Percentiles rank a stretch among this genome's conserved stretches.
Evolutionary conservation across 92 coral and sea anemone genomes (phyloP).

Genomic region (Siderastrea radians): DNA sequence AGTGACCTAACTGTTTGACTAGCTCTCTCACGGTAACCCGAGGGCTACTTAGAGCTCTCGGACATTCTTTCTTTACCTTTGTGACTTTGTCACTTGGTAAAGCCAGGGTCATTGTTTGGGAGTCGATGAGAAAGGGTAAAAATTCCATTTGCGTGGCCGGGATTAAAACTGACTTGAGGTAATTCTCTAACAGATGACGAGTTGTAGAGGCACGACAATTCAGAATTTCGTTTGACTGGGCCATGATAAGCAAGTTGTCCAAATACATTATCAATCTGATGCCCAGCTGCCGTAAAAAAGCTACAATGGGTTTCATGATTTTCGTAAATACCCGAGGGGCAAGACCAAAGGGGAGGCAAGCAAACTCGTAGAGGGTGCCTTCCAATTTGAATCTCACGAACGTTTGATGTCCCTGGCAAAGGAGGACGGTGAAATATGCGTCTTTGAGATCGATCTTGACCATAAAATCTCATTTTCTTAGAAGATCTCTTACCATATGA

Average conservation of each 20-base stretch:
- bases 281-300: conserved; percentile 28
- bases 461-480: neutral
- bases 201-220: conserved; percentile 33
- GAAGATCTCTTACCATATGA: neutral
- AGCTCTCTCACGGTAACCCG: neutral
- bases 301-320: neutral
- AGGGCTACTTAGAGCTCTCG: neutral
- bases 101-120: conserved; percentile 35
- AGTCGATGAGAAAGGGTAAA: neutral
- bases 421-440: conserved; percentile 23
- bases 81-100: conserved; percentile 60
- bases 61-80: conserved; percentile 29
- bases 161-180: neutral
- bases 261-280: conserved; percentile 35
- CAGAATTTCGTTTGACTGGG: conserved; percentile 22
- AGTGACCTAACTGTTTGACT: conserved; percentile 12
- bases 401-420: conserved; percentile 4
- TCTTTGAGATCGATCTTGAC: neutral
- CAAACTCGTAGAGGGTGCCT: conserved; percentile 32
- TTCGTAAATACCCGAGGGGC: neutral
- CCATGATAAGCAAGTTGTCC: conserved; percentile 41
- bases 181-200: neutral
- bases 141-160: neutral
- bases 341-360: conserved; percentile 39
- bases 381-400: conserved; percentile 11